A percentile compares a stretch with the other conserved stretches of the same genome.
These are phyloP conservation scores for Pimephales promelas DNA, from an alignment of 2,113 vertebrate species.

Conservation along the genomic window DNA sequence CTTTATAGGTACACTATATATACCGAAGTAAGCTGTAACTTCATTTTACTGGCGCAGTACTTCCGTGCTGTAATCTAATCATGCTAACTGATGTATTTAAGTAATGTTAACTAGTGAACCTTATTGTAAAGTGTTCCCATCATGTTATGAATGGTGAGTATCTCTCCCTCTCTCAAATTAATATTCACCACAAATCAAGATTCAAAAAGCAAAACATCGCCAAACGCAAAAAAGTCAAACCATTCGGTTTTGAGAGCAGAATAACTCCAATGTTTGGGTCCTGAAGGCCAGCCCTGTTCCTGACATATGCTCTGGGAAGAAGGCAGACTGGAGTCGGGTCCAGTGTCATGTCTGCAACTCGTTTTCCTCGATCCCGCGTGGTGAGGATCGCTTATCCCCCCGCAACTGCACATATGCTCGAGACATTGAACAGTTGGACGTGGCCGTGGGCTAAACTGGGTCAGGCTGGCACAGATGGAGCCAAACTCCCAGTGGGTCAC, in stretches of 20 bases:
- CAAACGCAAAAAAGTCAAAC: conserved; percentile 10
- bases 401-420: conserved; percentile 80
- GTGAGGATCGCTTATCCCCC: conserved; percentile 74
- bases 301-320: conserved; percentile 69
- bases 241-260: conserved; percentile 11
- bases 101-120: too few species aligned
- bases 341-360: conserved; percentile 71
- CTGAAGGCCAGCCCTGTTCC: conserved; percentile 50
- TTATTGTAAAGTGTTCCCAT: too few species aligned
- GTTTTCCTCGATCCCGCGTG: conserved; percentile 67
- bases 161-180: background rate
- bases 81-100: too few species aligned
- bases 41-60: too few species aligned
- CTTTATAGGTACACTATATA: too few species aligned
- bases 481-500: conserved; percentile 76
- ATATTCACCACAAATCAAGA: background rate
- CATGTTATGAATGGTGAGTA: too few species aligned
- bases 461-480: conserved; percentile 81
- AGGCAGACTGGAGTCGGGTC: conserved; percentile 62
- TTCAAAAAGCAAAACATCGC: background rate
- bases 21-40: too few species aligned
- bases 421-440: conserved; percentile 80
- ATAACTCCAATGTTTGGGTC: conserved; percentile 52
- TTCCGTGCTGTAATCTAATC: too few species aligned
- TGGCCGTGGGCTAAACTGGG: conserved; percentile 83